These are phyloP conservation scores for Drosophila neoperkinsi DNA, from an alignment of 2,888 invertebrate species.

Conservation along the genomic window DNA sequence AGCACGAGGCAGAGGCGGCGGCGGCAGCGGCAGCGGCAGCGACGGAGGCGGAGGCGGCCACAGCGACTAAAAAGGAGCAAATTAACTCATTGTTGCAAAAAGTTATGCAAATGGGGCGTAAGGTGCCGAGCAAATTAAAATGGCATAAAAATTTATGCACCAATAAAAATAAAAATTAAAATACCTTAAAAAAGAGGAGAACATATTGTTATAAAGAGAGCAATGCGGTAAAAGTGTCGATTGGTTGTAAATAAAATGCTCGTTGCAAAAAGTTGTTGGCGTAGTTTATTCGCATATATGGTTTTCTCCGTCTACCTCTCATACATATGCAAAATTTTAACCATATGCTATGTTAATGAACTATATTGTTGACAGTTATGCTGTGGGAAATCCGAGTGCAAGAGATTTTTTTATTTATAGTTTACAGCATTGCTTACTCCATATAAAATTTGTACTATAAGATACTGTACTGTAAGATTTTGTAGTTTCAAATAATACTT, in stretches of 20 bases:
- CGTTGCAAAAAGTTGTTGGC: conserved; percentile 64
- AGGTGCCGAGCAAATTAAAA: conserved; percentile 67
- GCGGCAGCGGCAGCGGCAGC: background rate
- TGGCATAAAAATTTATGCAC: conserved; percentile 63
- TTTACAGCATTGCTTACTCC: background rate
- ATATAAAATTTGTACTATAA: background rate
- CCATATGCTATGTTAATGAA: conserved; percentile 24
- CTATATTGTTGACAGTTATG: conserved; percentile 1
- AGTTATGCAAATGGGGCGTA: conserved; percentile 66
- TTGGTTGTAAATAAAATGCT: conserved; percentile 62
- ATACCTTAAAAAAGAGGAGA: conserved; percentile 1
- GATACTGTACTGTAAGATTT: too few relatives aligned
- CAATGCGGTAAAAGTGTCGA: conserved; percentile 58
- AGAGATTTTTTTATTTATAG: background rate
- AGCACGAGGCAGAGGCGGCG: conserved; percentile 54
- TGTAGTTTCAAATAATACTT: too few relatives aligned
- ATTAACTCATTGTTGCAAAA: conserved; percentile 69
- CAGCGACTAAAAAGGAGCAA: conserved; percentile 56
- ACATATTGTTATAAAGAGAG: conserved; percentile 16
- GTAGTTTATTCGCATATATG: conserved; percentile 34
- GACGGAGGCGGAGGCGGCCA: conserved; percentile 28
- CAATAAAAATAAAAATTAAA: conserved; percentile 51
- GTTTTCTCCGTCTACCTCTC: background rate
- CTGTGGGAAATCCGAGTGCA: conserved; percentile 28
- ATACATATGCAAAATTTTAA: conserved; percentile 25